Evolutionary conservation across 2,888 invertebrate species (phyloP).

Genomic region (Eremobia ochroleuca): DNA sequence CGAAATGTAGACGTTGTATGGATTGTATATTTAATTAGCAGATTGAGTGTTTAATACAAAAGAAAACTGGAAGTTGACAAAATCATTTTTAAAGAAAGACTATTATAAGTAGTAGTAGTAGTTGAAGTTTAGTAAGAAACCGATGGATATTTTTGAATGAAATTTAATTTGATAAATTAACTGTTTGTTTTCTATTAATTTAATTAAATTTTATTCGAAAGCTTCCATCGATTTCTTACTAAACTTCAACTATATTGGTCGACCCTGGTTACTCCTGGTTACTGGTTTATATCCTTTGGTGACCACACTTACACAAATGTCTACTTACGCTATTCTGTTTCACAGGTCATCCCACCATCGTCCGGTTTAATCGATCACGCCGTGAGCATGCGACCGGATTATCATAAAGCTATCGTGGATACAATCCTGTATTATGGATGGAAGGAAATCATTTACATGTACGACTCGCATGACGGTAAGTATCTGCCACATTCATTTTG

Average conservation of each 20-base stretch:
- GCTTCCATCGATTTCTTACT: too few relatives aligned
- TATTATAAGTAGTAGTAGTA: not conserved
- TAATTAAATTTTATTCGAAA: too few relatives aligned
- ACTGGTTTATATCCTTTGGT: too few relatives aligned
- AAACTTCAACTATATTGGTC: too few relatives aligned
- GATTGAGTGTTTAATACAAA: not conserved
- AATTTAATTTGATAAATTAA: too few relatives aligned
- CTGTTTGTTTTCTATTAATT: too few relatives aligned
- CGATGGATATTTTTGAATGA: too few relatives aligned
- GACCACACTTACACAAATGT: not conserved
- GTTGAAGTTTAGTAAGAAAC: too few relatives aligned
- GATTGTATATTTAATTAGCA: not conserved
- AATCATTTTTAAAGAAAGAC: not conserved
- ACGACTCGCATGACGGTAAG: constrained; percentile 97
- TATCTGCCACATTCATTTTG: constrained; percentile 61
- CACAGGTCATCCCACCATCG: constrained; percentile 95
- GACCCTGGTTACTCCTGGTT: too few relatives aligned
- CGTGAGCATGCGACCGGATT: constrained; percentile 98
- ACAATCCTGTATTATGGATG: constrained; percentile 98
- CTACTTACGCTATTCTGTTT: constrained; percentile 38
- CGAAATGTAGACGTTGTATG: not conserved
- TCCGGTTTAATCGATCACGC: constrained; percentile 97
- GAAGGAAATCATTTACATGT: constrained; percentile 97
- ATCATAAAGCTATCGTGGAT: constrained; percentile 98
- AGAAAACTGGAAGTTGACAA: not conserved